Conservation (phyloP, 2,888 invertebrate genomes). For the Zygogramma bicolorata region DNA sequence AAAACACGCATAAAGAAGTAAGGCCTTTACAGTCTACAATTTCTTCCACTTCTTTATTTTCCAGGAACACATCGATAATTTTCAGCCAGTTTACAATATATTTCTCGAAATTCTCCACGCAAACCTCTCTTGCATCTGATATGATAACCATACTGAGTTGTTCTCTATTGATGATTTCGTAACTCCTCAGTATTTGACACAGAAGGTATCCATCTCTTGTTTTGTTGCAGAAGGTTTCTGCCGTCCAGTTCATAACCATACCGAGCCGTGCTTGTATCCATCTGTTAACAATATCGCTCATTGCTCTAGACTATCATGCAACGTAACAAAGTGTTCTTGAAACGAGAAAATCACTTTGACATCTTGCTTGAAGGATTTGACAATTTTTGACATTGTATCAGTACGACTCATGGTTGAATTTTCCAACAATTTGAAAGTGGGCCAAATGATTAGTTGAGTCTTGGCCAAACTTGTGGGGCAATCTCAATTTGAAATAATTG, state of each 20-base stretch:
- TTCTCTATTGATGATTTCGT: slow-evolving; percentile 71
- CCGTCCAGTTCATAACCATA: slow-evolving; percentile 69
- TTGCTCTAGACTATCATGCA: slow-evolving; percentile 56
- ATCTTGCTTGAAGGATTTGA: too few relatives aligned
- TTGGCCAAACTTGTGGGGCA: too few relatives aligned
- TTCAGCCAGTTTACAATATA: slow-evolving; percentile 69
- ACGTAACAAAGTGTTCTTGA: too few relatives aligned
- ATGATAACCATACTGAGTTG: slow-evolving; percentile 68
- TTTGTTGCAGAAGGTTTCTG: slow-evolving; percentile 70
- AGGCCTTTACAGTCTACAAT: slow-evolving; percentile 70
- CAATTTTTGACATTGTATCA: too few relatives aligned
- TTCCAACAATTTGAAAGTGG: too few relatives aligned
- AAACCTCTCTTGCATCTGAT: slow-evolving; percentile 52
- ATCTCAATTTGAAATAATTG: too few relatives aligned
- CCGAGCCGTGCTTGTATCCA: slow-evolving; percentile 73
- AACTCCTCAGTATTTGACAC: slow-evolving; percentile 71
- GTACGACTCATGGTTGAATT: too few relatives aligned
- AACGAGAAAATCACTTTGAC: not conserved
- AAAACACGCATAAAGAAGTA: slow-evolving; percentile 71
- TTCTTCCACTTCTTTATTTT: slow-evolving; percentile 66
- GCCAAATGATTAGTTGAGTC: too few relatives aligned
- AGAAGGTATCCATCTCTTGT: slow-evolving; percentile 73
- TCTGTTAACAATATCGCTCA: slow-evolving; percentile 73
- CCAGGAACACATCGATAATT: slow-evolving; percentile 67
- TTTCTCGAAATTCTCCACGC: slow-evolving; percentile 68